Conservation (phyloP, 2,113 vertebrate genomes). For the Cinclus cinclus region DNA sequence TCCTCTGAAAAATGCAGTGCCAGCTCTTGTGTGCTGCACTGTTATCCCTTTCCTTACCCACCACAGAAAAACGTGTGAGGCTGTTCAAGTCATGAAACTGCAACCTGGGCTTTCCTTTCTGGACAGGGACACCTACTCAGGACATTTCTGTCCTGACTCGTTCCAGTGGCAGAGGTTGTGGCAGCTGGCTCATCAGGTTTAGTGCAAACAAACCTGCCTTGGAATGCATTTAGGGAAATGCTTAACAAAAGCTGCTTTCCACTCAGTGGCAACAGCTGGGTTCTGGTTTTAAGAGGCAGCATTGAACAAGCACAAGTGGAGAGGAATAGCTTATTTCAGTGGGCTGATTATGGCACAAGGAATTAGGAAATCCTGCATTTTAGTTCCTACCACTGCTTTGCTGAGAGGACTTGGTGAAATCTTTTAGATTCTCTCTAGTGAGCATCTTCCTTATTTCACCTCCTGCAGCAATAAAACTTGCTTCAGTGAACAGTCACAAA, state of each 20-base stretch:
- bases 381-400: background rate
- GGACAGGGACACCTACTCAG: background rate
- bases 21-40: background rate
- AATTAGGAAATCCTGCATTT: background rate
- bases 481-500: background rate
- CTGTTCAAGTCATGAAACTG: background rate
- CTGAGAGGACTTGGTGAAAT: background rate
- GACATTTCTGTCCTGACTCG: fast-evolving
- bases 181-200: slow-evolving; percentile 21
- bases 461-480: background rate
- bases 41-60: background rate
- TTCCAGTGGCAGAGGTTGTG: background rate
- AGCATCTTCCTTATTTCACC: background rate
- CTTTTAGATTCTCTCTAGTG: background rate
- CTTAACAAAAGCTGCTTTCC: slow-evolving; percentile 1
- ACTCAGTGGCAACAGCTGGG: slow-evolving; percentile 19
- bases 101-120: background rate
- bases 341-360: background rate
- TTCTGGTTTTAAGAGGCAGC: background rate
- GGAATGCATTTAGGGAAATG: background rate
- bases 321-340: background rate
- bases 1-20: background rate
- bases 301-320: background rate
- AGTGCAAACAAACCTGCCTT: background rate
- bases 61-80: background rate